A percentile compares a stretch with the other conserved stretches of the same genome.
These are phyloP conservation scores for Drosophila ercepeae DNA, from an alignment of 1,140 invertebrate genomes.

Conservation along the genomic window DNA sequence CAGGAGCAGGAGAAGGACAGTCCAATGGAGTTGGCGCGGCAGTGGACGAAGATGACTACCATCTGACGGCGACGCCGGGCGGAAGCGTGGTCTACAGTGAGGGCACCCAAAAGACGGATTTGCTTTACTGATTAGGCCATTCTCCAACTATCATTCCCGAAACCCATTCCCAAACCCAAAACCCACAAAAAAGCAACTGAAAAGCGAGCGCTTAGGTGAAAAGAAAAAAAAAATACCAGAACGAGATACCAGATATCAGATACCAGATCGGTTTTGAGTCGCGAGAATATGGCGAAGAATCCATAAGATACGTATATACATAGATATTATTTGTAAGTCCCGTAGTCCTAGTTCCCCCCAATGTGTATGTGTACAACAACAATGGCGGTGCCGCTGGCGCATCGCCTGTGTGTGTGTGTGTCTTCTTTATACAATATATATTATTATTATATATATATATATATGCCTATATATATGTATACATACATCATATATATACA, in stretches of 20 bases:
- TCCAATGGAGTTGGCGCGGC: conserved; percentile 20
- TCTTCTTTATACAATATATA: conserved; percentile 57
- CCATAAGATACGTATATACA: conserved; percentile 54
- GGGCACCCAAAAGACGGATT: conserved; percentile 86
- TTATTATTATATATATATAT: conserved; percentile 60
- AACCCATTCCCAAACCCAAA: background rate
- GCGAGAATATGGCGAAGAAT: background rate
- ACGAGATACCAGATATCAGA: too few species aligned
- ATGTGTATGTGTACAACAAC: conserved; percentile 37
- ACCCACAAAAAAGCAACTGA: background rate
- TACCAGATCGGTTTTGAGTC: conserved; percentile 40
- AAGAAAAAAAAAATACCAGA: conserved; percentile 42
- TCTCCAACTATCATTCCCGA: too few species aligned
- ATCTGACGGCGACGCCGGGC: conserved; percentile 84
- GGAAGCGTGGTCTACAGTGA: conserved; percentile 87
- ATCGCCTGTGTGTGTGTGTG: conserved; percentile 19
- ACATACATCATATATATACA: background rate
- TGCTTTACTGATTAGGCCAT: conserved; percentile 88
- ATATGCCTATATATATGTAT: conserved; percentile 36
- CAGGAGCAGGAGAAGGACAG: conserved; percentile 25
- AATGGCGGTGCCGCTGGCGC: conserved; percentile 2
- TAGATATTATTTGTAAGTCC: conserved; percentile 70
- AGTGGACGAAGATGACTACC: conserved; percentile 78
- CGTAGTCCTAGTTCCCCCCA: conserved; percentile 43
- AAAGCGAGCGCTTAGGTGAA: conserved; percentile 57